Conservation (phyloP, 2,113 vertebrate species). For the Chaenogobius annularis region DNA sequence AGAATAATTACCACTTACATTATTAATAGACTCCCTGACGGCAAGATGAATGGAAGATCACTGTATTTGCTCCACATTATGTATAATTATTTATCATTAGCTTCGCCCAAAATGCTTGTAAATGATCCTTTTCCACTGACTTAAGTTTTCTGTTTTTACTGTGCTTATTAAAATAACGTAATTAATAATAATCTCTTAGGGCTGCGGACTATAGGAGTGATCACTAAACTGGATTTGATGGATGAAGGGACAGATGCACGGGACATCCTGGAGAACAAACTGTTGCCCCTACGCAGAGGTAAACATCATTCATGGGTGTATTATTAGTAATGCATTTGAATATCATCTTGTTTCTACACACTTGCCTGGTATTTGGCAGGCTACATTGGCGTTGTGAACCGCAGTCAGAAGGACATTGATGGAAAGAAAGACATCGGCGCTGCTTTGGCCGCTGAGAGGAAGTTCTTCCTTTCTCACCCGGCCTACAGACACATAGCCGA, state of each 20-base stretch:
- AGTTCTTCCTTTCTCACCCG: constrained; percentile 96
- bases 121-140: constrained; percentile 3
- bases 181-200: constrained; percentile 67
- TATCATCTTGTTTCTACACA: background rate
- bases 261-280: constrained; percentile 94
- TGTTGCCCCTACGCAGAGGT: constrained; percentile 92
- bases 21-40: constrained; percentile 38
- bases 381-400: constrained; percentile 95
- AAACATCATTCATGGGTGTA: background rate
- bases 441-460: constrained; percentile 90
- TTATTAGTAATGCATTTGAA: background rate
- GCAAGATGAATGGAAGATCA: constrained; percentile 10
- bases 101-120: background rate
- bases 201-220: constrained; percentile 92
- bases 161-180: no score
- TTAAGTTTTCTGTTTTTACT: background rate
- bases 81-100: constrained; percentile 27
- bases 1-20: constrained; percentile 31
- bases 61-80: constrained; percentile 1
- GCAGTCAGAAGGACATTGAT: constrained; percentile 97
- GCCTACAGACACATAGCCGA: constrained; percentile 93
- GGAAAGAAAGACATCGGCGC: constrained; percentile 91
- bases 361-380: constrained; percentile 67
- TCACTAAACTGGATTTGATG: constrained; percentile 97
- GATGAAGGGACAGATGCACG: constrained; percentile 93